phyloP scores from a whole-genome alignment of 2,113 vertebrate species.

The Dissostichus mawsoni region DNA sequence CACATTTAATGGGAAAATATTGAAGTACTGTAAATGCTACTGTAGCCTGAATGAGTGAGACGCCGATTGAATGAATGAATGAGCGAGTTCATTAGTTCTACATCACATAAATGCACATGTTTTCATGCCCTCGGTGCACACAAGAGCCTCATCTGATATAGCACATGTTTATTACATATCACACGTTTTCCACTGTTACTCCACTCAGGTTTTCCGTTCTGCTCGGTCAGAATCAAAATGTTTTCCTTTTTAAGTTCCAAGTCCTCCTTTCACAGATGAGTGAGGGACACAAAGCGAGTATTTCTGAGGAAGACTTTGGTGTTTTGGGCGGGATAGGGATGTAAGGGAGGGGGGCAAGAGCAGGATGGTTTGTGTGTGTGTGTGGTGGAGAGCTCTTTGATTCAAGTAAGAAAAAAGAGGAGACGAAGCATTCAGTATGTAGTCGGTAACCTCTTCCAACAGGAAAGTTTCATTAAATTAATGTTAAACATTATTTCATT shows the following conservation, averaged over 20 bases:
- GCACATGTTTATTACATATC: conserved; percentile 69
- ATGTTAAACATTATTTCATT: not conserved
- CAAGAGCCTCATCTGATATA: conserved; percentile 55
- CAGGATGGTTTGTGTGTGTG: not conserved
- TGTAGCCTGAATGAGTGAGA: conserved; percentile 76
- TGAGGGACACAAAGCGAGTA: conserved; percentile 19
- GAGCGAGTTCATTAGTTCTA: conserved; percentile 54
- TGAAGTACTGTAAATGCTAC: conserved; percentile 77
- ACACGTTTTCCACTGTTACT: conserved; percentile 68
- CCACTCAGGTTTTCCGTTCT: conserved; percentile 81
- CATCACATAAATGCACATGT: conserved; percentile 48
- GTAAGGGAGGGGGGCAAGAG: not conserved
- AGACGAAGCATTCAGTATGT: conserved; percentile 15
- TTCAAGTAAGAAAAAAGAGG: conserved; percentile 56
- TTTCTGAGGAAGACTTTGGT: conserved; percentile 12
- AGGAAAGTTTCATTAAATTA: not conserved
- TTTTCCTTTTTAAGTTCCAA: conserved; percentile 36
- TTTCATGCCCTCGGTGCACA: conserved; percentile 53
- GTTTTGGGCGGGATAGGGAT: conserved; percentile 14
- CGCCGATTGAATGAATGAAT: conserved; percentile 57
- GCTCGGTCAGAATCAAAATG: conserved; percentile 58
- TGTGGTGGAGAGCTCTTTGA: conserved; percentile 26
- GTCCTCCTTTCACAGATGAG: conserved; percentile 50
- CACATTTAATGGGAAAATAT: conserved; percentile 55
- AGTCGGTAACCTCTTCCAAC: conserved; percentile 11